phyloP scores from a whole-genome alignment of 1,140 invertebrate genomes.

The Atta texana region DNA sequence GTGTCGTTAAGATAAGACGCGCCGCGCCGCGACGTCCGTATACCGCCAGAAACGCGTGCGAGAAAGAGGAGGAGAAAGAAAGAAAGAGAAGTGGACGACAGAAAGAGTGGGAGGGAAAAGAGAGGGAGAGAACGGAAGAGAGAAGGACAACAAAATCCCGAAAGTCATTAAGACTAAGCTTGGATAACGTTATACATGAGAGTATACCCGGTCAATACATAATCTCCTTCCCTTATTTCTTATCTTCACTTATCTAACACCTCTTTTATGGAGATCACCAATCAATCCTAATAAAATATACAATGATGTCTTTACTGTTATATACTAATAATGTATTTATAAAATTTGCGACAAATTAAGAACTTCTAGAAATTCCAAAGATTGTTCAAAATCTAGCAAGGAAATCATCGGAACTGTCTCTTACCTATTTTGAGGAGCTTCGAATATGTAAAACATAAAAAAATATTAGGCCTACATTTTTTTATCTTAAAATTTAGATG shows the following conservation, averaged over 20 bases:
- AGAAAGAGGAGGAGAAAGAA: background rate
- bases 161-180: constrained; percentile 76
- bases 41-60: constrained; percentile 35
- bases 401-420: too few species aligned
- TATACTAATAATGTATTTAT: background rate
- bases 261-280: background rate
- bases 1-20: constrained; percentile 77
- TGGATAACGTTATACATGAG: constrained; percentile 29
- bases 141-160: constrained; percentile 40
- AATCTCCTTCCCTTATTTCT: constrained; percentile 21
- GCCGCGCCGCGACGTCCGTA: constrained; percentile 48
- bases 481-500: too few species aligned
- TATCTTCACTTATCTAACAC: constrained; percentile 6
- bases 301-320: background rate
- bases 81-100: too few species aligned
- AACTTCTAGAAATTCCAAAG: background rate
- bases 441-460: too few species aligned
- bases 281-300: background rate
- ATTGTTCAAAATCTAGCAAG: background rate
- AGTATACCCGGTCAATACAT: constrained; percentile 22
- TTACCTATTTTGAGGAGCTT: too few species aligned
- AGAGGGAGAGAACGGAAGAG: constrained; percentile 20
- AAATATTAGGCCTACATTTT: too few species aligned
- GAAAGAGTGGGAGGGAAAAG: too few species aligned
- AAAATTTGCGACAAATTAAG: background rate